Conservation (phyloP, 2,797 vertebrate genomes). For the Chlorospingus semifuscus region DNA sequence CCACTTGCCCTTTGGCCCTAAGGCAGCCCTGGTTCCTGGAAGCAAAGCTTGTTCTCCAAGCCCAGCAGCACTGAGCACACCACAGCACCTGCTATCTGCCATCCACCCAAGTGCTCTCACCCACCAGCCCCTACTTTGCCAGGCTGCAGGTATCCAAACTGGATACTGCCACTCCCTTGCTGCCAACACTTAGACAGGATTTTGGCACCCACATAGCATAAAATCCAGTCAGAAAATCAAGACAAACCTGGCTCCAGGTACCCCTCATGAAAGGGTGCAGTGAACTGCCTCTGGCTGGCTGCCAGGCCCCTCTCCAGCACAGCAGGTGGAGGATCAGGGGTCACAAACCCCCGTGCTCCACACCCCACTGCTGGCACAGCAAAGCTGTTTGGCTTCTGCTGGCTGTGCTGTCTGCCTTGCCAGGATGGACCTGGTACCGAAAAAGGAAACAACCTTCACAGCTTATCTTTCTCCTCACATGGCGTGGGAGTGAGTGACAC, state of each 20-base stretch:
- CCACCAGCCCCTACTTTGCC: neutral
- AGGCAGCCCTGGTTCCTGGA: neutral
- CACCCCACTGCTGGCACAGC: neutral
- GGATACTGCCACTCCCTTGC: neutral
- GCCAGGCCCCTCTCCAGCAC: neutral
- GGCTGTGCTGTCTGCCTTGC: neutral
- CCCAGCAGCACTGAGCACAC: neutral
- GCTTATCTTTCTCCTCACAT: neutral
- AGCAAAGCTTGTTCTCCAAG: neutral
- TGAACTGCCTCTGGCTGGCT: neutral
- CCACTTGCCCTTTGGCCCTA: neutral
- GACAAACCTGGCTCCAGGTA: neutral
- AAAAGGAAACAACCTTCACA: neutral
- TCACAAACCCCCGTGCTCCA: neutral
- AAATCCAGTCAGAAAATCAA: neutral
- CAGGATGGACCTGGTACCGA: neutral
- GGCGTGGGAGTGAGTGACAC: neutral
- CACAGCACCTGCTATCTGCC: rapidly evolving
- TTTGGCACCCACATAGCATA: neutral
- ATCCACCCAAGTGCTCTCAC: neutral
- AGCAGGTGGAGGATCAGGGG: neutral
- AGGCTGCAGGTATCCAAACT: neutral
- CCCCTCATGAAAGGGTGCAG: neutral
- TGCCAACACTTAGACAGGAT: neutral
- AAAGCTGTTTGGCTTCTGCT: neutral